phyloP scores from a whole-genome alignment of 2,888 invertebrate genomes.

The Calameuta idolon region DNA sequence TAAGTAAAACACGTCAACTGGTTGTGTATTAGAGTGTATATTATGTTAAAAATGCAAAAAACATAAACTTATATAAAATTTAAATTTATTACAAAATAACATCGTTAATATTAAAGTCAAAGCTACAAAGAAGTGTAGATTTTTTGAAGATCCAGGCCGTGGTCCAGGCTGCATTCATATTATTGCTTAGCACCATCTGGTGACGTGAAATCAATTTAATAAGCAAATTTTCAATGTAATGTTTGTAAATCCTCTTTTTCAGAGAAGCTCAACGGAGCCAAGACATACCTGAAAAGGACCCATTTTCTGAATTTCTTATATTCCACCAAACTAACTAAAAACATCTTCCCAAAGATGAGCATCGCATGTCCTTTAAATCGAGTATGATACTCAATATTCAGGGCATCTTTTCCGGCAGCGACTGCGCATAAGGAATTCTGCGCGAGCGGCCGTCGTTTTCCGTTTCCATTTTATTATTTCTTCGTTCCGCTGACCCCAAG shows the following conservation, averaged over 20 bases:
- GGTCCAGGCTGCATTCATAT: neutral
- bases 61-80: neutral
- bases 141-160: neutral
- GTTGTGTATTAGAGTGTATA: neutral
- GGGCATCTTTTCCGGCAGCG: neutral
- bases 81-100: neutral
- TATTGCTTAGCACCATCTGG: neutral
- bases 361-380: neutral
- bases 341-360: neutral
- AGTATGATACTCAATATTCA: neutral
- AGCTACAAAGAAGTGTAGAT: neutral
- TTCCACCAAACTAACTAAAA: neutral
- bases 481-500: slow-evolving; percentile 54
- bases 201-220: neutral
- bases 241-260: neutral
- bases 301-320: neutral
- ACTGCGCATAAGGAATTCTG: neutral
- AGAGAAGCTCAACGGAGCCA: neutral
- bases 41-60: neutral
- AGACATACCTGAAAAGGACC: neutral
- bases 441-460: slow-evolving; percentile 5
- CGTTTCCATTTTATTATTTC: slow-evolving; percentile 35
- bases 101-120: neutral
- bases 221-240: neutral
- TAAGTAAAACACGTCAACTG: neutral